Base-by-base conservation (phyloP, 2,113 vertebrate species). In the Lasiurus cinereus region DNA sequence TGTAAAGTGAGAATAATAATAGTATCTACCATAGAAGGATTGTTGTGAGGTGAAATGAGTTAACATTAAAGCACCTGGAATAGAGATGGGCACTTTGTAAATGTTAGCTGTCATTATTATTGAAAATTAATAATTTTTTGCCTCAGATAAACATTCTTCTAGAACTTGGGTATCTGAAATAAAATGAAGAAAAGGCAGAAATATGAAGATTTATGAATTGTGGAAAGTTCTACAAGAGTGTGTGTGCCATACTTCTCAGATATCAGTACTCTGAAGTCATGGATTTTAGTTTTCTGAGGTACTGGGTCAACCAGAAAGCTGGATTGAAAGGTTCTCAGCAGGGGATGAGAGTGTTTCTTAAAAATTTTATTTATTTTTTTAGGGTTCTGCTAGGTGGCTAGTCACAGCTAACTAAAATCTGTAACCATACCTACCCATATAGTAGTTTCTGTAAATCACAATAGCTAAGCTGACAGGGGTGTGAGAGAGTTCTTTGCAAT, bases 401-500 rank as follows among this genome's bases (percentile, higher is more conserved):
- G 72, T 95, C 80, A 94, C 15, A 43, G 46, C 5, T 62, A 76
- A 94, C 39, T 59, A 36, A 87, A 94, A 80, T 90, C 90, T 80
- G 7, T 64, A 89, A 70, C 72, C 70, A 62, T 67, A 76, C 69
- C 64, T 66, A 50, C 64, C 8, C 89, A 91, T 94, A 96, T 19
- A 62, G 31, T 82, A 88, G 52, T 95, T 94, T 96, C 43, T 29
- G 64, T 90, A 43, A 64, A 46, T 73, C 24, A 70, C n/a, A 70
- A 0, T 46, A 62, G 43, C 22, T 85, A 74, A 90, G 46, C 62
- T 62, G 50, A 31, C 64, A 83, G 46, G 48, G 66, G 3, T 86
- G 87, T 89, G 69, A 79, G 64, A 59, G n/a, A n/a, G 21, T 93
- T 62, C 88, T 79, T 87, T 83, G 70, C 94, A 84, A 83, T 80